Evolutionary conservation across 1,140 invertebrate genomes (phyloP), one percentile per base, ranked within the genome.

Genomic region (Lamellibrachia luymesi): DNA sequence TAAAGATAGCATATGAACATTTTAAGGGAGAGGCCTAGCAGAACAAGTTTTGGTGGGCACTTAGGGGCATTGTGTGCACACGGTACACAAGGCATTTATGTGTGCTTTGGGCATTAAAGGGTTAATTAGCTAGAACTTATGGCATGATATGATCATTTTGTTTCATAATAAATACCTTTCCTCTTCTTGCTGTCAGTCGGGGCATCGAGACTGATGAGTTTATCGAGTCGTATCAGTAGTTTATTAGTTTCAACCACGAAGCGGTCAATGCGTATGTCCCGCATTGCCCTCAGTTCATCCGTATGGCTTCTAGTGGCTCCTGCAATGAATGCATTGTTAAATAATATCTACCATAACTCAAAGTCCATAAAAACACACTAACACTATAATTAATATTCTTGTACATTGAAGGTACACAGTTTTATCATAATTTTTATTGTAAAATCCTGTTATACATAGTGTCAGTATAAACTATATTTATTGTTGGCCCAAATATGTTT

Each of bases 161-260:
- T 80, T 22, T 80, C 8, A 22, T 80, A 22, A 80, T 17, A 80
- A 80, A 2, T 95, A 97, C 98, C 97, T 97, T 98, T 99, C 94
- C 98, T 97, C 96, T 98, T 98, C 51, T 97, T 97, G 25, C 98
- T 97, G 95, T 99, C 98, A 93, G 96, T 96, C 13, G 98, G 98
- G 95, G 98, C 97, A 95, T 99, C 98, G 94, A 97, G 95, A 90
- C 94, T 94, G 52, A 99, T 97, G 94, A 99, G 96, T 96, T 99
- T 99, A 96, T 99, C 98, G 94, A 99, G 96, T 95, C 99, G 97
- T 95, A 99, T 99, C 52, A 99, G 97, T 27, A 99, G 96, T 96
- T 99, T 99, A 96, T 99, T 99, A 2, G 98, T 99, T 97, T 99
- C 98, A 50, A 98, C 97, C 0, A 98, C 98, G 96, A 98, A 98